A percentile compares a stretch with the other conserved stretches of the same genome.
Evolutionary conservation across 2,888 invertebrate species (phyloP).

Genomic region (Brachypterus glaber): DNA sequence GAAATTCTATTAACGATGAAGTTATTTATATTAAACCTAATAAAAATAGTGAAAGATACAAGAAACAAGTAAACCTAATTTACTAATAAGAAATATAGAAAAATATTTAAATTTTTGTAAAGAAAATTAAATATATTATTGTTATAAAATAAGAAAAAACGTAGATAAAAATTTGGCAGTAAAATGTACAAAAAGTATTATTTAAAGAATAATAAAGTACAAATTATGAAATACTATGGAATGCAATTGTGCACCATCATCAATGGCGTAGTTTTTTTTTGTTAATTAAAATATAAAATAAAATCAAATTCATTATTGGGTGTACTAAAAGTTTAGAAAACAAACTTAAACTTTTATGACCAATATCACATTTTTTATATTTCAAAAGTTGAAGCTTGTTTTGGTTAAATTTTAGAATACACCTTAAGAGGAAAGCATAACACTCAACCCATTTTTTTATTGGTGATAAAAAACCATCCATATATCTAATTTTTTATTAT

Average conservation of each 20-base stretch:
- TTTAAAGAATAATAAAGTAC: slow-evolving; percentile 25
- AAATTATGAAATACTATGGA: slow-evolving; percentile 29
- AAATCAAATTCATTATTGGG: slow-evolving; percentile 33
- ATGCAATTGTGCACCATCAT: no score
- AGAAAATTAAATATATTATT: slow-evolving; percentile 30
- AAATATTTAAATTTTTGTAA: slow-evolving; percentile 34
- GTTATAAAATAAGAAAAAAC: slow-evolving; percentile 27
- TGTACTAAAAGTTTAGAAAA: slow-evolving; percentile 35
- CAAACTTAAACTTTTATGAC: slow-evolving; percentile 25
- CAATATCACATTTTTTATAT: slow-evolving; percentile 15
- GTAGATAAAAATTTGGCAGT: slow-evolving; percentile 38
- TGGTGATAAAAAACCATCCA: no score
- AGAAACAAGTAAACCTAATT: slow-evolving; percentile 9
- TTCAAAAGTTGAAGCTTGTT: slow-evolving; percentile 20
- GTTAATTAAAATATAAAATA: no score
- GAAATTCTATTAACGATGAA: slow-evolving; percentile 10
- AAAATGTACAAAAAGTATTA: slow-evolving; percentile 31
- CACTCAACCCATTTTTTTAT: no score
- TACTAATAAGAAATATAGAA: slow-evolving; percentile 28
- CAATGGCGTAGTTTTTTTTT: no score
- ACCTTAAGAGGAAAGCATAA: no score
- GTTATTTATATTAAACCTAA: slow-evolving; percentile 4
- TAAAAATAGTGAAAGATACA: slow-evolving; percentile 5
- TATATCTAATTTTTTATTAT: no score
- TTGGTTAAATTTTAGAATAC: no score